phyloP scores from a whole-genome alignment of 2,888 invertebrate species.

The Aporophyla lueneburgensis region DNA sequence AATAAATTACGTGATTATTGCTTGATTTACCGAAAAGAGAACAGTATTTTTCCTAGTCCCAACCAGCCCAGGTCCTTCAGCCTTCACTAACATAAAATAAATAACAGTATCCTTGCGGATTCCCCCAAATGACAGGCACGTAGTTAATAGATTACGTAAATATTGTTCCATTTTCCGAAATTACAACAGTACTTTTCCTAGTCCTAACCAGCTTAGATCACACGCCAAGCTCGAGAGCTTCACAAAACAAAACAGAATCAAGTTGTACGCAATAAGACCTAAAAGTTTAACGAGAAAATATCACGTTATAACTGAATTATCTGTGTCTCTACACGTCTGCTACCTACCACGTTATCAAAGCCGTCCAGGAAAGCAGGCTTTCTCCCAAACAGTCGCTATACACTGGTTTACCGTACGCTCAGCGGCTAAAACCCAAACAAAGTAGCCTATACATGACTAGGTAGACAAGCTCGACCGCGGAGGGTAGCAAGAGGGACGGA shows the following conservation, averaged over 20 bases:
- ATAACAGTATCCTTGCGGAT: too few relatives aligned
- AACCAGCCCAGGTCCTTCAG: too few relatives aligned
- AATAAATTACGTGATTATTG: too few relatives aligned
- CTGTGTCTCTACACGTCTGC: neutral
- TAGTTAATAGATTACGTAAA: neutral
- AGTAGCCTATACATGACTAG: constrained; percentile 15
- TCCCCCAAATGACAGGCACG: too few relatives aligned
- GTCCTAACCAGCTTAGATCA: too few relatives aligned
- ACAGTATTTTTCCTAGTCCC: too few relatives aligned
- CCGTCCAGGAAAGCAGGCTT: neutral
- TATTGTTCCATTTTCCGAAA: neutral
- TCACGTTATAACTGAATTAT: neutral
- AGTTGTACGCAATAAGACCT: neutral
- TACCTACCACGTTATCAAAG: constrained; percentile 14
- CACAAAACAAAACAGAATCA: too few relatives aligned
- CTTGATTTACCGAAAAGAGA: too few relatives aligned
- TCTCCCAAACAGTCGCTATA: constrained; percentile 8
- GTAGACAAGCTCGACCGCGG: constrained; percentile 31
- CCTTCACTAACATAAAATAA: too few relatives aligned
- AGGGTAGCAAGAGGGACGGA: constrained; percentile 2
- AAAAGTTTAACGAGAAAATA: neutral
- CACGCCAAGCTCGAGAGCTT: too few relatives aligned
- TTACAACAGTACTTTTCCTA: neutral
- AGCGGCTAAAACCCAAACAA: constrained; percentile 39
- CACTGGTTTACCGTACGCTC: neutral